phyloP scores from a whole-genome alignment of 2,888 invertebrate species.

The Hypolimnas misippus region DNA sequence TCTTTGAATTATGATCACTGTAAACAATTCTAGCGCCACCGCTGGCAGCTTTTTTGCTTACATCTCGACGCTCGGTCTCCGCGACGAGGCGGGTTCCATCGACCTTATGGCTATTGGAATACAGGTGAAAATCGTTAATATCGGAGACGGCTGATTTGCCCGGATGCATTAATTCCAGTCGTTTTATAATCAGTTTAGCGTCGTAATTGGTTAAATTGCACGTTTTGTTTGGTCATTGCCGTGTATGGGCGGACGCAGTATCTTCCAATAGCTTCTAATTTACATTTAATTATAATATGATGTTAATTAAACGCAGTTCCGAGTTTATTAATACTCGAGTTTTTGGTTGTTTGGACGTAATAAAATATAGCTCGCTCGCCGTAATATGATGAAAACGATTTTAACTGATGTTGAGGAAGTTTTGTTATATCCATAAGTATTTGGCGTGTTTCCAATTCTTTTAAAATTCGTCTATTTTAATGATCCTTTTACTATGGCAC shows the following conservation, averaged over 20 bases:
- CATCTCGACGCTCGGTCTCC: slow-evolving; percentile 32
- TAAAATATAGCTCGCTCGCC: neutral
- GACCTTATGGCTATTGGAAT: slow-evolving; percentile 30
- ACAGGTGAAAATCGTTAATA: slow-evolving; percentile 38
- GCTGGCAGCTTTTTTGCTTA: slow-evolving; percentile 42
- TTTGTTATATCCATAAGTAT: slow-evolving; percentile 2
- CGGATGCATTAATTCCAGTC: slow-evolving; percentile 52
- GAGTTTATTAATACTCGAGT: slow-evolving; percentile 11
- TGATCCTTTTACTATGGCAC: neutral
- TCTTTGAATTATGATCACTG: slow-evolving; percentile 45
- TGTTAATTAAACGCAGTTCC: neutral
- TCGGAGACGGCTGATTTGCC: slow-evolving; percentile 29
- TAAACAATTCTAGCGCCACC: slow-evolving; percentile 46
- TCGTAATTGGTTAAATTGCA: slow-evolving; percentile 51
- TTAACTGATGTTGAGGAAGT: neutral
- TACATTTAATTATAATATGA: slow-evolving; percentile 32
- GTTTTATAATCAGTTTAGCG: slow-evolving; percentile 52
- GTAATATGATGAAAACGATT: neutral
- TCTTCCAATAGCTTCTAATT: slow-evolving; percentile 36
- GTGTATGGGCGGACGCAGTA: slow-evolving; percentile 35
- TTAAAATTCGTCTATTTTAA: slow-evolving; percentile 2
- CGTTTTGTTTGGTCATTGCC: slow-evolving; percentile 45
- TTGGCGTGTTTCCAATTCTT: neutral
- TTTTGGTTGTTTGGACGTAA: neutral
- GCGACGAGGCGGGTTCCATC: slow-evolving; percentile 25